phyloP scores from a whole-genome alignment of 2,113 vertebrate genomes.

The Amphiprion percula region DNA sequence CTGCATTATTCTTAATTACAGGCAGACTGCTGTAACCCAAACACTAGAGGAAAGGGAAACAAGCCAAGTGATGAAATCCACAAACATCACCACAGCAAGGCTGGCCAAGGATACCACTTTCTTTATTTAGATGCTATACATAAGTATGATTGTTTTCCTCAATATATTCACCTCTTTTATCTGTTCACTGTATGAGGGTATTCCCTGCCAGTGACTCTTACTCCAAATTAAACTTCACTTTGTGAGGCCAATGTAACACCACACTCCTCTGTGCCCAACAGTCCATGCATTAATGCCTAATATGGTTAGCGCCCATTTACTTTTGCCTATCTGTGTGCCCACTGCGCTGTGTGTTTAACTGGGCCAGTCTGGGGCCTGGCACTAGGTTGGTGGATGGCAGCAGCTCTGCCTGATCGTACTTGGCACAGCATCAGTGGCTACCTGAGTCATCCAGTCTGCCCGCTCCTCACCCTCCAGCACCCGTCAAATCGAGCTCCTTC shows the following conservation, averaged over 20 bases:
- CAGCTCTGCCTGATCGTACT: slow-evolving; percentile 67
- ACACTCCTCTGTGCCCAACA: slow-evolving; percentile 76
- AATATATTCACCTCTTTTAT: background rate
- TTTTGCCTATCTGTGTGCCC: slow-evolving; percentile 51
- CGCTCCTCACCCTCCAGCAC: slow-evolving; percentile 63
- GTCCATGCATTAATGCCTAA: slow-evolving; percentile 56
- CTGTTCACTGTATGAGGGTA: background rate
- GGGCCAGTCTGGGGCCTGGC: slow-evolving; percentile 67
- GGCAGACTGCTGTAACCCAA: slow-evolving; percentile 56
- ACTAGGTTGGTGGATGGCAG: slow-evolving; percentile 53
- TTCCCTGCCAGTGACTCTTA: background rate
- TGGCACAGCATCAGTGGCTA: slow-evolving; percentile 76
- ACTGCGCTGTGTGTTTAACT: slow-evolving; percentile 54
- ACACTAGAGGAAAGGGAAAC: slow-evolving; percentile 61
- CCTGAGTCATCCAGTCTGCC: slow-evolving; percentile 82
- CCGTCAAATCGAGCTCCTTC: slow-evolving; percentile 66
- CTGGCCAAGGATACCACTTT: slow-evolving; percentile 18
- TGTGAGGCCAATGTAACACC: slow-evolving; percentile 18
- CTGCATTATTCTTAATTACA: slow-evolving; percentile 73
- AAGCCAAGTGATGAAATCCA: slow-evolving; percentile 25
- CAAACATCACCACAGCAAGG: slow-evolving; percentile 12
- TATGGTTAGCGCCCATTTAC: slow-evolving; percentile 56
- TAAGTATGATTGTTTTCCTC: background rate
- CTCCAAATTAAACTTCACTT: slow-evolving; percentile 40
- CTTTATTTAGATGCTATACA: background rate